Base-by-base conservation (phyloP, 2,888 invertebrate genomes). In the Lasiommata megera region DNA sequence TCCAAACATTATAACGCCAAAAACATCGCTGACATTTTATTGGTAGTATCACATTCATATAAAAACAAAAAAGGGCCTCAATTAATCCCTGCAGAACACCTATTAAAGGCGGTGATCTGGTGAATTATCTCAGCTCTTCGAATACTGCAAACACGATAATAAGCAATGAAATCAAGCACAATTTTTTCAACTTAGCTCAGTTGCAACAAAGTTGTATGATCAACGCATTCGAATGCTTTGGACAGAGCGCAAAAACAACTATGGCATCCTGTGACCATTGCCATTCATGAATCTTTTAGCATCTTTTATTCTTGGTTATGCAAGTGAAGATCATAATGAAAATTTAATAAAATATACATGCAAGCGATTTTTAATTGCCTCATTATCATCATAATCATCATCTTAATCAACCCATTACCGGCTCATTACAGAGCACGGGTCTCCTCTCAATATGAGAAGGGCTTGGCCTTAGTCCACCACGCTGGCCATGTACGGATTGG, bases 71-170 rank as follows among this genome's bases (percentile, higher is more conserved):
- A 16, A 6, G 46, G 9, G 6, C 9, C 46, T 6, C 29, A 46
- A 46, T 46, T 46, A 14, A 29, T 46, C 31, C 46, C 29, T 46
- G 46, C 16, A 31, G 29, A 46, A 46, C 16, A 31, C 31, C 31
- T 11, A 31, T 46, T 46, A 31, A 46, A 46, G 29, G 8, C 12
- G 16, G 11, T 16, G 29, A 31, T 46, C 31, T 29, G 14, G 3
- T 6, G 6, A 23, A 11, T 31, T 46, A 7, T 29, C 16, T 16
- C 29, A 46, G 29, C 16, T 14, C 6, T 7, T 31, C 16, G 31
- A 46, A 46, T 46, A 31, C 31, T 46, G 11, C 16, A 14, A 29
- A 29, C 31, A 31, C 29, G 46, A 46, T 46, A 46, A 31, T 46
- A 46, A 31, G 16, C 16, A 31, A 11, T 11, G 31, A 7, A 46